phyloP scores from a whole-genome alignment of 2,113 vertebrate species.

The Pseudorectes ferrugineus region DNA sequence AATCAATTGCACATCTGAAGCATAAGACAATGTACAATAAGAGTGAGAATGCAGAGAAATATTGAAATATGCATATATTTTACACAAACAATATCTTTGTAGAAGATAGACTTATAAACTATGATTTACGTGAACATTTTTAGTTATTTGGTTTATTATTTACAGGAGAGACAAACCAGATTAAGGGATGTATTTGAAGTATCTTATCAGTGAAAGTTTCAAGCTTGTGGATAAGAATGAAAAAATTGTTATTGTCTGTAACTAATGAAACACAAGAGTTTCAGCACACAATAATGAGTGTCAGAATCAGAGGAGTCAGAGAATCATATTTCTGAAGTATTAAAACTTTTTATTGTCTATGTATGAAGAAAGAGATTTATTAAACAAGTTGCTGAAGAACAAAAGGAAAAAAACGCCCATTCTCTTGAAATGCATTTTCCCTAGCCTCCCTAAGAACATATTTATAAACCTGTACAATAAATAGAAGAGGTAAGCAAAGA shows the following conservation, averaged over 20 bases:
- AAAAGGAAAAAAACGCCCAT: not conserved
- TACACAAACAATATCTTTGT: not conserved
- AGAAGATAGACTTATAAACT: not conserved
- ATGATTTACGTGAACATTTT: not conserved
- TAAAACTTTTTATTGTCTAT: not conserved
- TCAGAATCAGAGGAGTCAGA: not conserved
- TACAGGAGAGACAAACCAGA: not conserved
- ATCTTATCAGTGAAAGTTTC: not conserved
- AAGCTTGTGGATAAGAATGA: not conserved
- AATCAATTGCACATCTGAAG: not conserved
- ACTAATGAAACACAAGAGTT: not conserved
- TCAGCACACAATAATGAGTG: not conserved
- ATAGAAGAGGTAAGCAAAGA: constrained; percentile 51
- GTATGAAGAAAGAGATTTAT: constrained; percentile 3
- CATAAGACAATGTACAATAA: not conserved
- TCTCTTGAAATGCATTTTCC: not conserved
- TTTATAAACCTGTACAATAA: not conserved
- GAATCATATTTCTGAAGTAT: not conserved
- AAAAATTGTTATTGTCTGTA: not conserved
- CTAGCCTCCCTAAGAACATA: not conserved
- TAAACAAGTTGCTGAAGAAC: not conserved
- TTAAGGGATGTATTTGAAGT: not conserved
- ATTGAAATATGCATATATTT: not conserved
- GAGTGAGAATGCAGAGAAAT: not conserved
- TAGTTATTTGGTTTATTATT: not conserved